Evolutionary conservation across 37 sponge, comb jelly and placozoan genomes (phyloP), one percentile per base, ranked within the genome.

Genomic region (Ephydatia muelleri): DNA sequence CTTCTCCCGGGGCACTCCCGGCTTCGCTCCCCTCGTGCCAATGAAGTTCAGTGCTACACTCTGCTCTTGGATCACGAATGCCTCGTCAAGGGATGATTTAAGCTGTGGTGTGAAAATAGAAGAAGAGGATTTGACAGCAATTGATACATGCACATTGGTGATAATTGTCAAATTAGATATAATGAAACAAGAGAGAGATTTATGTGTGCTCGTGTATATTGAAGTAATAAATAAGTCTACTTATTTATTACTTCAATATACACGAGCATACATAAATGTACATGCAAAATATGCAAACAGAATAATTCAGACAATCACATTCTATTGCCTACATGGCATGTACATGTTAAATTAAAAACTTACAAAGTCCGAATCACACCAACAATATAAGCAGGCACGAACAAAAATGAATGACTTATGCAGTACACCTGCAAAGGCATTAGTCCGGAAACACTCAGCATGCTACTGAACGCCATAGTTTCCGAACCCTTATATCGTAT

Each of bases 41-140:
- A 99, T 99, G 86, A 97, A 99, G 89, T 97, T 99, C 33, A 97
- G 88, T 21, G 99, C 99, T 36, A 99, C 98, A 34, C 89, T 92
- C 84, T 99, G 97, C 82, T 99, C 99, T 78, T 99, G 99, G 26
- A 99, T 93, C 12, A 99, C 99, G 84, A 99, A 99, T n/a, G 99
- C 99, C 80, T 99, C 99, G 76, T 99, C 99, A 65, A 99, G 90
- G 0, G 99, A 99, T 0, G 99, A 97, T 82, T 99, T 99, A 80
- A 99, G 77, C 97, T 96, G 76, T 9, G 43, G 49, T 64, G 5
- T 23, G 22, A 75, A 38, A 23, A 75, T 3, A n/a, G n/a, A 13
- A n/a, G 3, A 68, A 29, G 26, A 29, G 28, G 29, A 12, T 3
- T 9, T 73, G 34, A 29, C 2, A 73, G 73, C 3, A 19, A 35